A percentile compares a stretch with the other conserved stretches of the same genome.
phyloP scores from a whole-genome alignment of 2,113 vertebrate genomes.

The Clupea harengus region DNA sequence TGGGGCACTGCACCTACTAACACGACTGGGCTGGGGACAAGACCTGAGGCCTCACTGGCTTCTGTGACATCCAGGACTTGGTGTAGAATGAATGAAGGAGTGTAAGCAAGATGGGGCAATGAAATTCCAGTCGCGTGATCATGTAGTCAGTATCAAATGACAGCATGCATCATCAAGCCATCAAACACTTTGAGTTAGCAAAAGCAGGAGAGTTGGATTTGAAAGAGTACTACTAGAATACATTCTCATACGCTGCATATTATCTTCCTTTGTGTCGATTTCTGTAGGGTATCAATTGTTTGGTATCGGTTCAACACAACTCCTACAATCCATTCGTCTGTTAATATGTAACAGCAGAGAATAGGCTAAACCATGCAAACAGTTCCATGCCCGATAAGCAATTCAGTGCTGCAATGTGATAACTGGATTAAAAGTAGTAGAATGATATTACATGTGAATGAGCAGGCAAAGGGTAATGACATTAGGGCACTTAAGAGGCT shows the following conservation, averaged over 20 bases:
- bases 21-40: conserved; percentile 5
- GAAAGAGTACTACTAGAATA: not conserved
- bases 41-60: conserved; percentile 18
- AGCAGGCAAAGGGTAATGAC: not conserved
- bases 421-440: not conserved
- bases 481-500: not conserved
- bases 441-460: not conserved
- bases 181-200: not conserved
- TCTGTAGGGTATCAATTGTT: not conserved
- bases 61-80: conserved; percentile 3
- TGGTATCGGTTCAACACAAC: not conserved
- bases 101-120: not conserved
- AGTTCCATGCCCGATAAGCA: not conserved
- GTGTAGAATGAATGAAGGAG: not conserved
- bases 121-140: not conserved
- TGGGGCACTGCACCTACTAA: conserved; percentile 14
- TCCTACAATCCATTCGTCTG: not conserved
- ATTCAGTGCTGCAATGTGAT: not conserved
- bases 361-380: not conserved
- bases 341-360: not conserved
- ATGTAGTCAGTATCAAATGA: not conserved
- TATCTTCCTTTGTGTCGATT: not conserved
- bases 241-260: not conserved
- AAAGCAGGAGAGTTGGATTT: not conserved
- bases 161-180: not conserved